These are phyloP conservation scores for Edolisoma coerulescens DNA, from an alignment of 2,113 vertebrate genomes.

Conservation along the genomic window DNA sequence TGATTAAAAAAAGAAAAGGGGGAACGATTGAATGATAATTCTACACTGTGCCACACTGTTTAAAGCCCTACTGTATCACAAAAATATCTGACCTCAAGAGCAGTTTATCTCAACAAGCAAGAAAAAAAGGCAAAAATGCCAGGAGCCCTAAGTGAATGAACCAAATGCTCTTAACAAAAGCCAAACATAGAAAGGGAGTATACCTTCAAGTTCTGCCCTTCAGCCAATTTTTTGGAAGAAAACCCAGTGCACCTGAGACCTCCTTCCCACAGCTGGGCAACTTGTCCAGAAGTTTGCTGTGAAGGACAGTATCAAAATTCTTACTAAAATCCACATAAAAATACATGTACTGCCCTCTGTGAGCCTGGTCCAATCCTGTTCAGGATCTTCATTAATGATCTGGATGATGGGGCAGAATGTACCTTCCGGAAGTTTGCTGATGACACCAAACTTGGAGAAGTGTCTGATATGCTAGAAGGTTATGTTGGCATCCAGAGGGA, in stretches of 20 bases:
- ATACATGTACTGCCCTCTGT: not conserved
- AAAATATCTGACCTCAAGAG: not conserved
- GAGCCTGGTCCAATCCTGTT: not conserved
- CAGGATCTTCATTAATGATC: not conserved
- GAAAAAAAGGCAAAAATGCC: not conserved
- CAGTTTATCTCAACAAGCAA: not conserved
- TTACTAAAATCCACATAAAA: not conserved
- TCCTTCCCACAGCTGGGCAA: not conserved
- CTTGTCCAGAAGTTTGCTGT: not conserved
- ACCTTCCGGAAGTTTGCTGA: not conserved
- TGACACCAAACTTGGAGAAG: not conserved
- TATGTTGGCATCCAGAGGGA: not conserved
- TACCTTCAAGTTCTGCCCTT: not conserved
- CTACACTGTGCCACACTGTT: not conserved
- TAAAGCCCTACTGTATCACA: not conserved
- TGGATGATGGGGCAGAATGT: not conserved
- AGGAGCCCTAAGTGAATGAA: not conserved
- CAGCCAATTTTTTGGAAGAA: not conserved
- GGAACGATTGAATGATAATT: not conserved
- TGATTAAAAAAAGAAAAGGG: not conserved
- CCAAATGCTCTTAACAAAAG: not conserved
- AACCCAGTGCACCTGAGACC: accelerated
- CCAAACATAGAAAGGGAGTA: not conserved
- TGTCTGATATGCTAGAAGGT: not conserved
- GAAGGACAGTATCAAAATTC: not conserved